Conservation (phyloP, 2,113 vertebrate genomes). For the Rattus norvegicus region DNA sequence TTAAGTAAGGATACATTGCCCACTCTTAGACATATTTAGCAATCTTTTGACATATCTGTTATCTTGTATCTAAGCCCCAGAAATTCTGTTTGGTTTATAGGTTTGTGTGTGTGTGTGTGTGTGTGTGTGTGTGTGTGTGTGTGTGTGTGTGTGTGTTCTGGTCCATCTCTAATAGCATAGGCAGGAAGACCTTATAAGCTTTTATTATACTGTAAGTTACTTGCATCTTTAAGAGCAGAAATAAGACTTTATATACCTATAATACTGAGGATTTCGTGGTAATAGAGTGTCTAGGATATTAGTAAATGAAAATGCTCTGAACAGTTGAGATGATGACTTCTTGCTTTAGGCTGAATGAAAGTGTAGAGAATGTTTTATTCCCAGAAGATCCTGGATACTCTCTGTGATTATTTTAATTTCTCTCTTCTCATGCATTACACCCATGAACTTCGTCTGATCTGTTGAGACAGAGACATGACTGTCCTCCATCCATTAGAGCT, state of each 20-base stretch:
- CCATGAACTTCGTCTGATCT: not conserved
- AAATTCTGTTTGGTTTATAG: not conserved
- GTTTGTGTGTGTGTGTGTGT: not conserved
- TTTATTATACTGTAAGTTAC: not conserved
- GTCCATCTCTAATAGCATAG: not conserved
- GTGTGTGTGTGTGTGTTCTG: not conserved
- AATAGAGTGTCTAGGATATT: not conserved
- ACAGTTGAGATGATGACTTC: not conserved
- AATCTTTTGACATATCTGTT: not conserved
- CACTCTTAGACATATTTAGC: not conserved
- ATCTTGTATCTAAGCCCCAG: not conserved
- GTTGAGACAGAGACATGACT: not conserved
- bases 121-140: not conserved
- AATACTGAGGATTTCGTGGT: not conserved
- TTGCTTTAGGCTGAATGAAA: not conserved
- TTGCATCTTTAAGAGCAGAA: conserved; percentile 30
- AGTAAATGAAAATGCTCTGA: not conserved
- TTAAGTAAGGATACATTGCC: not conserved
- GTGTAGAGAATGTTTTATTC: not conserved
- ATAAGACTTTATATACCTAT: not conserved
- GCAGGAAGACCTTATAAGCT: not conserved
- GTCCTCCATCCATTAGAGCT: not conserved
- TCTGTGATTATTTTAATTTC: not conserved
- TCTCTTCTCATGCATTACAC: not conserved
- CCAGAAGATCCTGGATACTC: not conserved